These are phyloP conservation scores for Armadillidium nasatum DNA, from an alignment of 1,140 invertebrate genomes.

Conservation along the genomic window DNA sequence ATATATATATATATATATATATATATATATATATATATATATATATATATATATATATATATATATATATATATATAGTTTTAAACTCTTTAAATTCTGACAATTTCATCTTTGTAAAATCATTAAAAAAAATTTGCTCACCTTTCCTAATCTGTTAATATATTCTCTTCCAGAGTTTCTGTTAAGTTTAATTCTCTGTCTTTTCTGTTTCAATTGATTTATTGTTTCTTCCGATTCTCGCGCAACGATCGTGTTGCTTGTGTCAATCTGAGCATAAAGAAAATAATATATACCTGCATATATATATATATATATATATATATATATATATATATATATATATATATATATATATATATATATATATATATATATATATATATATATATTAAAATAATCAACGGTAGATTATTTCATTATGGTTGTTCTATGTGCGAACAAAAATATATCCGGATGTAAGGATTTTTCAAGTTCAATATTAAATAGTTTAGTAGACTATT, in stretches of 20 bases:
- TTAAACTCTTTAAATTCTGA: not conserved
- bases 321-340: too few relatives aligned
- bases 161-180: slow-evolving; percentile 42
- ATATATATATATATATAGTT: not conserved
- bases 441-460: too few relatives aligned
- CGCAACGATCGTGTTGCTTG: slow-evolving; percentile 33
- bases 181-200: slow-evolving; percentile 44
- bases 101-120: not conserved
- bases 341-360: too few relatives aligned
- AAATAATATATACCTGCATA: not conserved
- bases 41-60: not conserved
- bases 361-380: too few relatives aligned
- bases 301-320: too few relatives aligned
- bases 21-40: not conserved
- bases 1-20: not conserved
- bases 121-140: not conserved
- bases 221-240: slow-evolving; percentile 41
- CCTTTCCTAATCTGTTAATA: slow-evolving; percentile 41
- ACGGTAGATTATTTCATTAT: too few relatives aligned
- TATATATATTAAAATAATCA: too few relatives aligned
- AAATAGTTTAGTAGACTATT: too few relatives aligned
- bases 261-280: slow-evolving; percentile 37
- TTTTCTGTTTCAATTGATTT: slow-evolving; percentile 40
- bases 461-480: too few relatives aligned
- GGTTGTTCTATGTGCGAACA: too few relatives aligned